phyloP scores from a whole-genome alignment of 2,888 invertebrate genomes.

The Macropis europaea region DNA sequence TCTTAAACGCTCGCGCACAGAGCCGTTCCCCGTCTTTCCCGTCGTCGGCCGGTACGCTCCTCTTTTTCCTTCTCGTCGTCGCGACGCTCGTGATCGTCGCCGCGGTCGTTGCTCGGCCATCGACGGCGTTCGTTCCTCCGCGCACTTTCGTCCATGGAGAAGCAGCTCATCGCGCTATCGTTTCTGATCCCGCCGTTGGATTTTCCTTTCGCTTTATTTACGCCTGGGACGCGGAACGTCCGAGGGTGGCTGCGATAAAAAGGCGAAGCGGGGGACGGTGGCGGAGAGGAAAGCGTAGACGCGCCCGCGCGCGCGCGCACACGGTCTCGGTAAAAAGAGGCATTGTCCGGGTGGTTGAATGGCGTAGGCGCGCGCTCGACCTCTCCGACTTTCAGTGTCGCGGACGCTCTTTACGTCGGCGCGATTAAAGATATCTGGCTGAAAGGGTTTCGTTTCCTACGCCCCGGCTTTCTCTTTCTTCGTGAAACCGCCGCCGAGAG shows the following conservation, averaged over 20 bases:
- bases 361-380: slow-evolving; percentile 15
- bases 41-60: background rate
- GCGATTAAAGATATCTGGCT: slow-evolving; percentile 54
- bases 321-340: slow-evolving; percentile 18
- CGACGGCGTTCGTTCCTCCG: background rate
- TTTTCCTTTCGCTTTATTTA: background rate
- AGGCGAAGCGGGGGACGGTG: no score
- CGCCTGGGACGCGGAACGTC: background rate
- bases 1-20: slow-evolving; percentile 4
- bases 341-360: slow-evolving; percentile 36
- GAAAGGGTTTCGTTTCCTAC: slow-evolving; percentile 30
- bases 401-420: slow-evolving; percentile 45
- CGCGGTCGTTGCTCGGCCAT: no score
- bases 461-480: slow-evolving; percentile 19
- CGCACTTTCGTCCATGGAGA: background rate
- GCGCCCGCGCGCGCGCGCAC: background rate
- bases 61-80: no score
- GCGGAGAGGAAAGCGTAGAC: background rate
- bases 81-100: no score
- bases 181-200: background rate
- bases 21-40: background rate
- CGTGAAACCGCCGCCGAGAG: background rate
- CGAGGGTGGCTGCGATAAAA: background rate
- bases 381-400: slow-evolving; percentile 34
- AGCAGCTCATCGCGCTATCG: background rate